phyloP scores from a whole-genome alignment of 1,140 invertebrate species.

The Euwallacea fornicatus region DNA sequence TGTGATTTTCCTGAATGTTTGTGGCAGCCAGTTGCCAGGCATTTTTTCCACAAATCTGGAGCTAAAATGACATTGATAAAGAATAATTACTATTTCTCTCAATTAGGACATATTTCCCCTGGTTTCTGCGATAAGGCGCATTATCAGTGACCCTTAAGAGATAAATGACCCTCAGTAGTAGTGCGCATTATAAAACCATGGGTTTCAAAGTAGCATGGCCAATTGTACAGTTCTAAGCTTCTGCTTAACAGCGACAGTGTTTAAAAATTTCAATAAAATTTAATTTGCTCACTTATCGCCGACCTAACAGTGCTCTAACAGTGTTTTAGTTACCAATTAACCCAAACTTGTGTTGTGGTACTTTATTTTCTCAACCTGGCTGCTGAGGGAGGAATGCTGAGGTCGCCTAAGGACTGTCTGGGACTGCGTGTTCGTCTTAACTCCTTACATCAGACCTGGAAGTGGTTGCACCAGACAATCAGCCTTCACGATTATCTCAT shows the following conservation, averaged over 20 bases:
- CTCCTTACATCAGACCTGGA: slow-evolving; percentile 84
- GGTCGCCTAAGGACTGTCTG: slow-evolving; percentile 79
- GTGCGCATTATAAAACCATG: slow-evolving; percentile 27
- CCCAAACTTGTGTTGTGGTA: not conserved
- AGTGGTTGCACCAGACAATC: slow-evolving; percentile 89
- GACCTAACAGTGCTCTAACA: not conserved
- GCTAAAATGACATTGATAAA: no score
- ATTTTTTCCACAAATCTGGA: no score
- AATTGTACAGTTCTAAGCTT: slow-evolving; percentile 10
- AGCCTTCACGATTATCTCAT: slow-evolving; percentile 83
- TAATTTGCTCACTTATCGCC: not conserved
- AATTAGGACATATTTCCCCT: slow-evolving; percentile 30
- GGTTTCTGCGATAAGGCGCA: slow-evolving; percentile 28
- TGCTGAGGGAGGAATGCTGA: slow-evolving; percentile 74
- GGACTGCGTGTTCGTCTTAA: slow-evolving; percentile 82
- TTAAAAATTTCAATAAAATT: no score
- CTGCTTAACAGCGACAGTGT: not conserved
- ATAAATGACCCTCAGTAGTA: slow-evolving; percentile 36
- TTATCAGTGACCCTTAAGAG: slow-evolving; percentile 34
- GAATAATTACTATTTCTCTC: not conserved
- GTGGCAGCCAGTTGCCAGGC: no score
- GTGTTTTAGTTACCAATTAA: not conserved
- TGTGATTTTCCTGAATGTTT: no score
- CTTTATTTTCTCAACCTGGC: slow-evolving; percentile 43
- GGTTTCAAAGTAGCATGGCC: slow-evolving; percentile 5